Percentiles rank a stretch among this genome's conserved stretches.
Conservation (phyloP, 2,888 invertebrate species). For the Pyrochroa serraticornis region DNA sequence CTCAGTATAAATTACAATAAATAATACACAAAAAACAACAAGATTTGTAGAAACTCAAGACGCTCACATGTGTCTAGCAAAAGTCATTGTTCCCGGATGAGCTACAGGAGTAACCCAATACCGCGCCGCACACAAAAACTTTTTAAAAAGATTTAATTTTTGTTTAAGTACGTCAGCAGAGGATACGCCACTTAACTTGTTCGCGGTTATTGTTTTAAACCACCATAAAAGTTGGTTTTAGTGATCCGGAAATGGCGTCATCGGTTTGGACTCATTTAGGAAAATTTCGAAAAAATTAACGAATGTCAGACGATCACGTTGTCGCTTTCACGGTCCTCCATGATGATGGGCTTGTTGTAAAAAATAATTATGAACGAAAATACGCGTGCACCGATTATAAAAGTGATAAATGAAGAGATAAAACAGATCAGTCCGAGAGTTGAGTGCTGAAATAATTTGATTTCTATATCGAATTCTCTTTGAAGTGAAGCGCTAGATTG, state of each 20-base stretch:
- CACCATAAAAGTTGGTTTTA: too few relatives aligned
- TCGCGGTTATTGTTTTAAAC: too few relatives aligned
- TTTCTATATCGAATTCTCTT: conserved; percentile 56
- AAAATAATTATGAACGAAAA: conserved; percentile 30
- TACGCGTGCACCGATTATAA: conserved; percentile 43
- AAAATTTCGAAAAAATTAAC: neutral
- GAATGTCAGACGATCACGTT: neutral
- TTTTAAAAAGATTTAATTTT: conserved; percentile 41
- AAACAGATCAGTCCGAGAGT: conserved; percentile 49
- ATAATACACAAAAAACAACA: conserved; percentile 33
- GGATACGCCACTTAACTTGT: too few relatives aligned
- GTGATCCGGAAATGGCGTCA: too few relatives aligned
- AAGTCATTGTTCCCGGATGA: conserved; percentile 46
- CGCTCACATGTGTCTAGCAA: conserved; percentile 36
- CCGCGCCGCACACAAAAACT: conserved; percentile 23
- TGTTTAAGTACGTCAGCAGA: conserved; percentile 31
- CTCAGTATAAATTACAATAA: conserved; percentile 36
- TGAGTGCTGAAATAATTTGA: conserved; percentile 54
- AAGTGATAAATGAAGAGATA: conserved; percentile 50
- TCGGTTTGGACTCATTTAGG: too few relatives aligned
- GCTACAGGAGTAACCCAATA: conserved; percentile 7
- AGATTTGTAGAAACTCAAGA: conserved; percentile 36
- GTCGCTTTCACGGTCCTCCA: too few relatives aligned
- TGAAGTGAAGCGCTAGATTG: conserved; percentile 53
- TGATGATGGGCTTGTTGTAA: conserved; percentile 13